Conservation (phyloP, 2,888 invertebrate genomes). For the Orchestes rusci region DNA sequence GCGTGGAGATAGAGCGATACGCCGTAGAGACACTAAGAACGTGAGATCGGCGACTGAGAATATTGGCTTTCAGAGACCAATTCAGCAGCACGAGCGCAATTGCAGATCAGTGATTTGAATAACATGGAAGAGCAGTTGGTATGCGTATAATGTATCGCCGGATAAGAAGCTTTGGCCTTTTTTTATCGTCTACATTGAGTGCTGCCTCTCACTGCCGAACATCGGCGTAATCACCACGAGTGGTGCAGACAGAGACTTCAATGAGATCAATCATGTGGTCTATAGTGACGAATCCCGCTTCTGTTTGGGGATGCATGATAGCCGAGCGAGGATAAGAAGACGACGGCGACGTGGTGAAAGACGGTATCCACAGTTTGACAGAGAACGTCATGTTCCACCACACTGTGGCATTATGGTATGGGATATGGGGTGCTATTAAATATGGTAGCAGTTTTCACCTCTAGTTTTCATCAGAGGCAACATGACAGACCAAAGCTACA, state of each 20-base stretch:
- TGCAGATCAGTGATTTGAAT: neutral
- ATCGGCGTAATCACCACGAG: constrained; percentile 4
- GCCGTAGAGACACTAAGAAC: neutral
- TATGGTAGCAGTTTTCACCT: no score
- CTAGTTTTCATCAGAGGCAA: constrained; percentile 11
- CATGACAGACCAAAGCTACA: constrained; percentile 9
- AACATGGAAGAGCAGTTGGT: constrained; percentile 1
- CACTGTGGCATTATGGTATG: no score
- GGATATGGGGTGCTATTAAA: constrained; percentile 11
- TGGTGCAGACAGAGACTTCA: constrained; percentile 4
- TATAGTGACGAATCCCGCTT: constrained; percentile 9
- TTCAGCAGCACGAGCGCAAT: neutral
- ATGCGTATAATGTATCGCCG: neutral
- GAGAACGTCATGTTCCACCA: no score
- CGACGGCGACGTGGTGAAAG: neutral
- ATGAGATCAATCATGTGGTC: constrained; percentile 6
- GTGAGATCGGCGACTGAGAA: neutral
- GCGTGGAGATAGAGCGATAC: neutral
- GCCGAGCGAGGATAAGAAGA: neutral
- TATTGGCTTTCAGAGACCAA: constrained; percentile 1
- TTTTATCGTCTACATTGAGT: neutral
- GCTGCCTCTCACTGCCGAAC: neutral
- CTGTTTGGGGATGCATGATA: neutral
- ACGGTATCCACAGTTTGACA: no score
- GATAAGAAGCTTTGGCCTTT: neutral